Percentiles rank a stretch among this genome's conserved stretches.
These are phyloP conservation scores for Drosophila formosana DNA, from an alignment of 2,888 invertebrate genomes.

Conservation along the genomic window DNA sequence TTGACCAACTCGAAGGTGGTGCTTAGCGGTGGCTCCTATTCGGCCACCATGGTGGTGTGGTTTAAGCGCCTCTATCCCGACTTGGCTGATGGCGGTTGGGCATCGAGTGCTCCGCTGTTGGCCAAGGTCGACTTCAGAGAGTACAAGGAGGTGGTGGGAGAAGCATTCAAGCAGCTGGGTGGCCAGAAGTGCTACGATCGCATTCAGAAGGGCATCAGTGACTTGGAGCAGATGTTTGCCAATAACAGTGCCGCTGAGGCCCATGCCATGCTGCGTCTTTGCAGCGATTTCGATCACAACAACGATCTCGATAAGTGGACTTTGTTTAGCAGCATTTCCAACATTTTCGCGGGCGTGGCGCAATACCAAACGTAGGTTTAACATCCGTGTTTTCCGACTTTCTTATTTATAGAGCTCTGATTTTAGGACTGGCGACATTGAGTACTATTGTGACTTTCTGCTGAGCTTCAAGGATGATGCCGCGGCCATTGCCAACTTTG, in stretches of 20 bases:
- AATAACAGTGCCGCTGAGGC: conserved; percentile 74
- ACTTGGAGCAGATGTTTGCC: conserved; percentile 77
- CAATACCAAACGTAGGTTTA: conserved; percentile 78
- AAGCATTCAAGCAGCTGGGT: conserved; percentile 76
- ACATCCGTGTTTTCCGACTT: background rate
- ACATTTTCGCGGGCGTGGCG: conserved; percentile 77
- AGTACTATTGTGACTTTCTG: conserved; percentile 63
- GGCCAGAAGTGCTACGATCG: conserved; percentile 82
- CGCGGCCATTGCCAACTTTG: conserved; percentile 73
- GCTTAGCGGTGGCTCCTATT: conserved; percentile 89
- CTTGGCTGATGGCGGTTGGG: conserved; percentile 87
- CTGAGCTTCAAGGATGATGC: conserved; percentile 71
- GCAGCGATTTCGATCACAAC: conserved; percentile 77
- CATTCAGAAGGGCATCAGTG: conserved; percentile 80
- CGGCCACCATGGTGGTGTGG: conserved; percentile 89
- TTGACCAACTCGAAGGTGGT: conserved; percentile 85
- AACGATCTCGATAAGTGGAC: conserved; percentile 82
- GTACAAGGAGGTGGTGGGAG: conserved; percentile 83
- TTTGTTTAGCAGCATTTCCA: conserved; percentile 81
- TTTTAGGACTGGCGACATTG: conserved; percentile 65
- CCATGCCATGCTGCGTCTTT: conserved; percentile 80
- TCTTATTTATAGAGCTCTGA: background rate
- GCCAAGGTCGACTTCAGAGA: conserved; percentile 88
- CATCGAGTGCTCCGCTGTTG: conserved; percentile 88
- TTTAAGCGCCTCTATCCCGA: conserved; percentile 88